A percentile compares a stretch with the other conserved stretches of the same genome.
Conservation (phyloP, 2,797 vertebrate genomes). For the Botia kubotai region DNA sequence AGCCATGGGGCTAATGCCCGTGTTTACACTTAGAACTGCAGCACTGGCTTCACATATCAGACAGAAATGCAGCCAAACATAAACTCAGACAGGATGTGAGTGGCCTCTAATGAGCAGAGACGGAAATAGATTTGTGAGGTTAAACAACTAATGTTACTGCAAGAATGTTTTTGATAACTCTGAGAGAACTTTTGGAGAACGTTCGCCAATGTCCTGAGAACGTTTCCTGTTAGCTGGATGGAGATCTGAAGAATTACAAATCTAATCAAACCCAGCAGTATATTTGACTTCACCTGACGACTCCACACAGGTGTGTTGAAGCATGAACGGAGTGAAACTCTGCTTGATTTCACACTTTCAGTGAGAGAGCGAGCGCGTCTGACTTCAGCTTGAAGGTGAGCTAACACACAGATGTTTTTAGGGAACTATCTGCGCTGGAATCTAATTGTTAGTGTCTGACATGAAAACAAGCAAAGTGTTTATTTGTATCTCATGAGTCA, state of each 20-base stretch:
- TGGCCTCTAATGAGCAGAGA: neutral
- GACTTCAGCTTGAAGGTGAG: neutral
- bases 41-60: neutral
- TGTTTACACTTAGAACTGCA: conserved; percentile 1
- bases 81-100: neutral
- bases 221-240: neutral
- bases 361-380: too few species aligned
- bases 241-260: neutral
- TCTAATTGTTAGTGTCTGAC: neutral
- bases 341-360: too few species aligned
- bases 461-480: conserved; percentile 2
- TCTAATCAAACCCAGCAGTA: too few species aligned
- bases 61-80: conserved; percentile 1
- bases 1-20: conserved; percentile 19
- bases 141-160: neutral
- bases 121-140: conserved; percentile 2
- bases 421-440: neutral
- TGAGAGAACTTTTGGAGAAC: neutral
- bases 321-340: too few species aligned
- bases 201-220: too few species aligned
- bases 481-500: neutral
- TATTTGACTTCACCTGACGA: too few species aligned
- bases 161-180: too few species aligned
- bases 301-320: too few species aligned
- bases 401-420: neutral